Base-by-base conservation (phyloP, 1,140 invertebrate species). In the Lucilia cuprina region DNA sequence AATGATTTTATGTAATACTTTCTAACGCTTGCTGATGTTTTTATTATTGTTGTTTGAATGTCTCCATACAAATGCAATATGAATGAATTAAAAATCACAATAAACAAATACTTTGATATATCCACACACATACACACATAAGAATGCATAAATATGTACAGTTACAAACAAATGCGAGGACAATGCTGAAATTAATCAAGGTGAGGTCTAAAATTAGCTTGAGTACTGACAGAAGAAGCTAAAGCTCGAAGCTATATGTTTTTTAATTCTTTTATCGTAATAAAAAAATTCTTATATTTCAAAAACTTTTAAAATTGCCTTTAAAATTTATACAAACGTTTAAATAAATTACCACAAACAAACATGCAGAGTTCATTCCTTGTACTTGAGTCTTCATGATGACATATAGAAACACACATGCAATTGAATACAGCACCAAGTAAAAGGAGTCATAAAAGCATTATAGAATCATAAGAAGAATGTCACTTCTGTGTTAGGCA, bases 401-500 rank as follows among this genome's bases (percentile, higher is more conserved):
- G 14, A 60, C 14, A 60, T 60, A 60, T n/a, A 17, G 2, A 17
- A 14, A 17, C 55, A 60, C 5, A 17, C 65, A 19, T 70, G 21
- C 65, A 21, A 21, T 10, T 25, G 7, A 70, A 70, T 70, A 21
- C 21, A 25, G 25, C n/a, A 21, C 19, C 10, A 70, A 70, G 65
- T 21, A 9, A 12, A 70, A 70, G 65, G n/a, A 25, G 65, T 21
- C 19, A 70, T 70, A 70, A 70, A 70, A 25, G 65, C 12, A 70
- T 70, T 70, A 25, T 70, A 21, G 65, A 19, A 70, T 70, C 65
- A 21, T 70, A 70, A 70, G n/a, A 70, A 70, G 65, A 70, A 70
- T 70, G 82, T 41, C 82, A 70, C 82, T 82, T 82, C 82, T 82
- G 82, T 82, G 50, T 82, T 70, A 70, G 82, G 60, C 82, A 70